Percentiles rank a stretch among this genome's conserved stretches.
Evolutionary conservation across 2,113 vertebrate species (phyloP).

Genomic region (Lasiurus cinereus): DNA sequence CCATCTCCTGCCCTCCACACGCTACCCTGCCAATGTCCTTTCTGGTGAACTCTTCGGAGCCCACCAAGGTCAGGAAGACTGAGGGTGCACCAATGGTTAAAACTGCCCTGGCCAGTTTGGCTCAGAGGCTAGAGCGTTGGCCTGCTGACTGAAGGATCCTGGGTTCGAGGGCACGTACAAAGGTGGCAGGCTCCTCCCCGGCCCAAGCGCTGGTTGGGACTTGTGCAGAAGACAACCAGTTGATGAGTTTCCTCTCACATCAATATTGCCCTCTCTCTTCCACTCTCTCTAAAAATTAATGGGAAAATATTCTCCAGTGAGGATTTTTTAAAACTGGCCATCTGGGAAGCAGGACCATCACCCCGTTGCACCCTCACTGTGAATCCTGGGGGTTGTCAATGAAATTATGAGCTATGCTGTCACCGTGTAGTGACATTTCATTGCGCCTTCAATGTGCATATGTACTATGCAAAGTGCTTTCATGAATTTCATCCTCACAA

Average conservation of each 20-base stretch:
- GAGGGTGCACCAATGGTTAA: neutral
- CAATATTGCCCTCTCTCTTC: no score
- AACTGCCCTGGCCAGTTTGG: no score
- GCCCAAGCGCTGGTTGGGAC: no score
- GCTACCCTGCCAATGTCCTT: neutral
- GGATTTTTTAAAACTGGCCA: neutral
- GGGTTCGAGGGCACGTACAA: no score
- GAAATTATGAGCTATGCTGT: no score
- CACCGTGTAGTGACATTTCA: fast-evolving
- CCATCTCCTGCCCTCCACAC: neutral
- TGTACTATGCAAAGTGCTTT: neutral
- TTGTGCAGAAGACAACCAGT: no score
- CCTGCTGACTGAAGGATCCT: no score
- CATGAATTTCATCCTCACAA: neutral
- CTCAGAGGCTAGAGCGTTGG: no score
- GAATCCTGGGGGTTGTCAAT: fast-evolving
- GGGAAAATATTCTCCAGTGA: no score
- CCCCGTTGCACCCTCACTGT: fast-evolving
- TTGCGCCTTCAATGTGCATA: fast-evolving
- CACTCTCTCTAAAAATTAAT: no score
- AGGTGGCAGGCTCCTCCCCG: no score
- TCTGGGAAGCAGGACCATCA: neutral
- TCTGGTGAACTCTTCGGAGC: neutral
- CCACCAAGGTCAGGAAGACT: neutral
- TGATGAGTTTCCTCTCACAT: no score